Evolutionary conservation across 1,140 invertebrate genomes (phyloP).

Genomic region (Dufourea novaeangliae): DNA sequence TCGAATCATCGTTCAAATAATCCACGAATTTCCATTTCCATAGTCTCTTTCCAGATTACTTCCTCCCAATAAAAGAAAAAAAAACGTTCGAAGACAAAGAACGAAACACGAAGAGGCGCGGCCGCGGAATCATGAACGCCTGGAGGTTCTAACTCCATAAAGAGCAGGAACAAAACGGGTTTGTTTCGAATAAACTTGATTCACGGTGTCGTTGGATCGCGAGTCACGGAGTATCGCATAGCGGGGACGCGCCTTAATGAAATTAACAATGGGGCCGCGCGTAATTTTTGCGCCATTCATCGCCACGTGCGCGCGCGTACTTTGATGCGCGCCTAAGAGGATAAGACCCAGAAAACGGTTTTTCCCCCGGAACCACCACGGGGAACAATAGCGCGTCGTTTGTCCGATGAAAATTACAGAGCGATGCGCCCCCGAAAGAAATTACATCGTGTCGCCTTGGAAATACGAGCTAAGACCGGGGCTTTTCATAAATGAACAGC

Average conservation of each 20-base stretch:
- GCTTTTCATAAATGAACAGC: slow-evolving; percentile 40
- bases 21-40: no score
- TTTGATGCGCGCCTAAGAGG: slow-evolving; percentile 33
- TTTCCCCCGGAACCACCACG: slow-evolving; percentile 6
- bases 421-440: slow-evolving; percentile 40
- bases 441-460: slow-evolving; percentile 28
- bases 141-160: background rate
- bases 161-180: background rate
- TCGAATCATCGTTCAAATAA: no score
- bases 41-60: no score
- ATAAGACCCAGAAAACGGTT: slow-evolving; percentile 40
- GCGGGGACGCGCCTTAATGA: slow-evolving; percentile 32
- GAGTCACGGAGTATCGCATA: no score
- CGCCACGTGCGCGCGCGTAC: no score
- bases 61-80: no score
- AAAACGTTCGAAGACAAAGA: no score
- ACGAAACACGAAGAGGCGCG: no score
- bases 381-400: slow-evolving; percentile 44
- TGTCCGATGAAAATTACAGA: slow-evolving; percentile 47
- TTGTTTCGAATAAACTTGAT: background rate
- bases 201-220: background rate
- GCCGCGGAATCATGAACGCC: no score
- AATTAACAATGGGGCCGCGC: slow-evolving; percentile 24
- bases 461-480: slow-evolving; percentile 11
- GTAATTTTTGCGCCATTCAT: slow-evolving; percentile 44